Evolutionary conservation across 1,140 invertebrate species (phyloP), one percentile per base, ranked within the genome.

Genomic region (Hycleus cichorii): DNA sequence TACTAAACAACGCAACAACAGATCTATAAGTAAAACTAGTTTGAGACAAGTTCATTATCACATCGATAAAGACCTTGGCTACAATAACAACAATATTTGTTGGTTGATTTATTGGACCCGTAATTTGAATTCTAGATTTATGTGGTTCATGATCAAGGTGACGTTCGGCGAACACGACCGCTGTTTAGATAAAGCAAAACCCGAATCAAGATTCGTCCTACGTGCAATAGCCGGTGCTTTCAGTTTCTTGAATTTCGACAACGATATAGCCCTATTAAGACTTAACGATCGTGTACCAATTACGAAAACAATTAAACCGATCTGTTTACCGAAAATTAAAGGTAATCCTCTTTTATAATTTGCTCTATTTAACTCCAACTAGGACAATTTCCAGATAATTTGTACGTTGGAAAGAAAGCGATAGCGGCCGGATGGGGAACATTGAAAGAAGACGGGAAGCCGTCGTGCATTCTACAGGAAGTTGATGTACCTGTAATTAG

Each of bases 101-200:
- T 18, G 18, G 18, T 18, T 18, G 18, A 18, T 18, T 18, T 18
- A 18, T 18, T 18, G 18, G 12, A 10, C n/a, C 18, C 11, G 3
- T 73, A 66, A 59, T 75, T 81, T 82, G 69, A 18, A 18, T 18
- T 18, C 18, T 77, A 88, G 87, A 47, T 90, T 90, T 67, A 89
- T 91, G 85, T 91, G 88, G 88, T 90, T 90, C 72, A 87, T 91
- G 87, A 90, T 91, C 66, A 89, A 89, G 72, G 87, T 90, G 25
- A 90, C 88, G 8, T 87, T 91, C 65, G 88, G 88, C 0, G 88
- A 91, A 68, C 87, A 90, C 67, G 86, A 91, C 71, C 80, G 88
- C n/a, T 91, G 89, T 70, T 80, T 84, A 59, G 80, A 84, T n/a
- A 84, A 81, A 46, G 70, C 69, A 32, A 74, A 80, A 43, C 85